These are phyloP conservation scores for Lithobates pipiens DNA, from an alignment of 2,797 vertebrate genomes.

Conservation along the genomic window DNA sequence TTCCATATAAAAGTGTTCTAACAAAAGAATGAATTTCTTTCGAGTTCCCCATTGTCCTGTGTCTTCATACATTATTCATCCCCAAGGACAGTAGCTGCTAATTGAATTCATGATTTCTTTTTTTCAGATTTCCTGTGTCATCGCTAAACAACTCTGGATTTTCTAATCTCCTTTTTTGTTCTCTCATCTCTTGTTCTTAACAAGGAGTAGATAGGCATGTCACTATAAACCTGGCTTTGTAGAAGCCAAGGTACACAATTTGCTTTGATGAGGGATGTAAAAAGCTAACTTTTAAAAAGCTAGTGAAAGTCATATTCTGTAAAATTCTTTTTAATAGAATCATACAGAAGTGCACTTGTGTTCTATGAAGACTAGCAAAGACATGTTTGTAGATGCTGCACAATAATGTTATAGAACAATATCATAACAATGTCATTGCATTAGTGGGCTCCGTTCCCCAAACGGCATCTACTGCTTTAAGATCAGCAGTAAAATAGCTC, in stretches of 20 bases:
- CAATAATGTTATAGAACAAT: too few relatives aligned
- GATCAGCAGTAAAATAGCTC: too few relatives aligned
- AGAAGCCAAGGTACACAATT: slow-evolving; percentile 29
- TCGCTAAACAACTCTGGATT: slow-evolving; percentile 41
- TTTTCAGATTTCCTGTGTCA: slow-evolving; percentile 49
- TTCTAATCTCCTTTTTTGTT: slow-evolving; percentile 46
- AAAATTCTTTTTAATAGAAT: neutral
- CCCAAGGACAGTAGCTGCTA: slow-evolving; percentile 58
- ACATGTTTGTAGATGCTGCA: too few relatives aligned
- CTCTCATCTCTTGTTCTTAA: slow-evolving; percentile 35
- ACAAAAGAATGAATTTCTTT: slow-evolving; percentile 49
- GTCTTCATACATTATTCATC: slow-evolving; percentile 57
- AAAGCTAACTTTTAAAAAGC: neutral
- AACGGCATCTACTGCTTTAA: too few relatives aligned
- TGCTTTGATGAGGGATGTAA: neutral
- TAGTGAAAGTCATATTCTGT: neutral
- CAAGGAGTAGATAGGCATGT: slow-evolving; percentile 36
- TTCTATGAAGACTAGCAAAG: too few relatives aligned
- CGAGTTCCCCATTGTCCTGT: slow-evolving; percentile 37
- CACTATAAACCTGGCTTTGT: slow-evolving; percentile 25
- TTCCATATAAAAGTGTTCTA: slow-evolving; percentile 45
- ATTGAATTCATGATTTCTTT: slow-evolving; percentile 58
- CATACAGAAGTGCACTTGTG: neutral
- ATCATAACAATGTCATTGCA: too few relatives aligned
- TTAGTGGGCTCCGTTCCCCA: too few relatives aligned